A percentile compares a stretch with the other conserved stretches of the same genome.
Conservation (phyloP, 2,888 invertebrate species). For the Pardosa pseudoannulata region DNA sequence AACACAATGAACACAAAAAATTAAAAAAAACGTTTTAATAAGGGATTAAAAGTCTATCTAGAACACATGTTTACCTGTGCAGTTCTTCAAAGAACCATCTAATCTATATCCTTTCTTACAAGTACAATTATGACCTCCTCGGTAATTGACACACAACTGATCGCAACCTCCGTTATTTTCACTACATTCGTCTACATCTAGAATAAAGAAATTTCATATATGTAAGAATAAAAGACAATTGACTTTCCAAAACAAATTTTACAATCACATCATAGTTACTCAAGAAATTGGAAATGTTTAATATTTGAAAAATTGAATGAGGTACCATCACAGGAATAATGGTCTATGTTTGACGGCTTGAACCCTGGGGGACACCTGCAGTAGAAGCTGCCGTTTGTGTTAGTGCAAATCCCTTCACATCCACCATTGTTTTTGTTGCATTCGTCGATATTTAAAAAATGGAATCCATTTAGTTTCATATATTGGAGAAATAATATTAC, state of each 20-base stretch:
- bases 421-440: conserved; percentile 54
- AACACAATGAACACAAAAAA: too few relatives aligned
- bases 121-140: conserved; percentile 79
- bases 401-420: conserved; percentile 39
- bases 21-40: too few relatives aligned
- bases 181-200: conserved; percentile 71
- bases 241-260: too few relatives aligned
- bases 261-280: too few relatives aligned
- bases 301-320: too few relatives aligned
- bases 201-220: too few relatives aligned
- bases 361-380: conserved; percentile 36
- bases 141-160: conserved; percentile 75
- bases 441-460: conserved; percentile 49
- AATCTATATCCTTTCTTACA: conserved; percentile 80
- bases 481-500: too few relatives aligned
- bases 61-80: conserved; percentile 73
- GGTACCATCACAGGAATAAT: conserved; percentile 41
- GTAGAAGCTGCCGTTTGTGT: conserved; percentile 29
- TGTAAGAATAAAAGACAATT: too few relatives aligned
- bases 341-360: background rate
- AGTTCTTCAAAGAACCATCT: conserved; percentile 76
- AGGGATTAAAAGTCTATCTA: too few relatives aligned
- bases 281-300: too few relatives aligned
- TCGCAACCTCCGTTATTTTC: conserved; percentile 79
- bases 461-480: too few relatives aligned